Evolutionary conservation across 2,888 invertebrate species (phyloP), one percentile per base, ranked within the genome.

Genomic region (Cheilosia vernalis): DNA sequence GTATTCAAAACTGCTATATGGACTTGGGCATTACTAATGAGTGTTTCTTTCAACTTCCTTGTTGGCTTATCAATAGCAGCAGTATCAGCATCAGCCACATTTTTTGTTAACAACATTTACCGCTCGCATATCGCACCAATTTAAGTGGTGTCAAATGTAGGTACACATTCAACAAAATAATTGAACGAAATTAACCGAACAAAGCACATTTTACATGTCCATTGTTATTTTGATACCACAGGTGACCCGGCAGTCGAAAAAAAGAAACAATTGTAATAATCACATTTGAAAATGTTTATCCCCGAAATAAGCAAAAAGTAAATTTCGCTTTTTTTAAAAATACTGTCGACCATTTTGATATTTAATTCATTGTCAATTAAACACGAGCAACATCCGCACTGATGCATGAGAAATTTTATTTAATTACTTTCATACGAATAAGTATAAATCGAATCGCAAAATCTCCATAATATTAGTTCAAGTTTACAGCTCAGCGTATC

Each of bases 351-450:
- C 33, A 27, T 51, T 63, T 58, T 13, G 21, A 56, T 64, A 17
- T 49, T 49, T 53, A 33, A 55, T 58, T 60, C 49, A 70, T 70
- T 70, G 17, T 33, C 51, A 76, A 63, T 67, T 61, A 40, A 6
- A 30, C n/a, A 30, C 24, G 42, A 61, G 19, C 33, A 47, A 19
- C n/a, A 2, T 56, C 64, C 60, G 74, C 80, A 76, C 30, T 70
- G 58, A 66, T 60, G 55, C 74, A 49, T 60, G 49, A 30, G 17
- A 47, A 79, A 79, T 69, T 63, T 24, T 53, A 69, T 66, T 80
- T 67, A 61, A 74, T 74, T 70, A 42, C 33, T 10, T 17, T 13
- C 44, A 55, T 9, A n/a, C 10, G 19, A 70, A 76, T 80, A 74
- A 76, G 24, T 84, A 84, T 84, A 76, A 76, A 76, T 27, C 66